phyloP scores from a whole-genome alignment of 2,113 vertebrate species.

The Hydrolagus affinis region DNA sequence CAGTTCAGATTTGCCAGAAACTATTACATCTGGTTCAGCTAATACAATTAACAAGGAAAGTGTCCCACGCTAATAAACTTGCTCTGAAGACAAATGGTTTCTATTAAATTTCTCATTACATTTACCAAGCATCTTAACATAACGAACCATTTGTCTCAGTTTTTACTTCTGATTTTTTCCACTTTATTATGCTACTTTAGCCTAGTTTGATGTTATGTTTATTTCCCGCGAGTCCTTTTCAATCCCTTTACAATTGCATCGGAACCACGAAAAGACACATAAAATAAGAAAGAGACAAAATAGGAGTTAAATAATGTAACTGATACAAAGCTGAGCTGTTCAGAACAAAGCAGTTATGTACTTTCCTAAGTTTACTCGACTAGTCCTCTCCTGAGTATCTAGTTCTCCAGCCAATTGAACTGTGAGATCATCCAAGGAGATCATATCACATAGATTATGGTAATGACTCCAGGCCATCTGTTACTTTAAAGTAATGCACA shows the following conservation, averaged over 20 bases:
- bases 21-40: background rate
- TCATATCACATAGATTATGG: no score
- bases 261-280: background rate
- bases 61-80: background rate
- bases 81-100: background rate
- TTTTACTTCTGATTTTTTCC: background rate
- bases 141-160: background rate
- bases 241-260: no score
- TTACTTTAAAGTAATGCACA: no score
- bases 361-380: background rate
- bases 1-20: background rate
- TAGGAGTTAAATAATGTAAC: background rate
- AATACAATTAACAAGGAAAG: conserved; percentile 10
- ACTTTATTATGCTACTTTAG: background rate
- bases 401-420: no score
- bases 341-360: background rate
- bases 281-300: background rate
- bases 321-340: background rate
- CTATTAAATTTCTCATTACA: conserved; percentile 12
- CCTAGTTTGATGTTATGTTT: background rate
- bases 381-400: no score
- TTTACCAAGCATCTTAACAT: conserved; percentile 6
- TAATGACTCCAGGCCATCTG: no score
- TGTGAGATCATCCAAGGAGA: no score
- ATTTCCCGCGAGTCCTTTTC: background rate